Evolutionary conservation across 2,113 vertebrate species (phyloP), one percentile per base, ranked within the genome.

Genomic region (Colius striatus): DNA sequence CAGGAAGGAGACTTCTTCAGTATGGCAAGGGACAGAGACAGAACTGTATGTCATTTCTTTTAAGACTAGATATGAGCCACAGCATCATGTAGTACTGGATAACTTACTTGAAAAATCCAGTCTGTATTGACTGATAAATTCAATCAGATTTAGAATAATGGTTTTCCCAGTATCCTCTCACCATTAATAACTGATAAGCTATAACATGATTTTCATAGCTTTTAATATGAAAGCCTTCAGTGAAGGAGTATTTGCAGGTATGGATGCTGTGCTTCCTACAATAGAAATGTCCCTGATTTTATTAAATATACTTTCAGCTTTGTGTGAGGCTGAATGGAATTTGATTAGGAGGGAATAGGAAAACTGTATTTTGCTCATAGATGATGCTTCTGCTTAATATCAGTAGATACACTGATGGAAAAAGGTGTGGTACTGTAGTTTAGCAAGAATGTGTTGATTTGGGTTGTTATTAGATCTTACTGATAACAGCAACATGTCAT

Each of bases 1-100:
- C 80, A 70, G 65, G 74, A 92, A 68, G 2, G 1, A 36, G 29
- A 72, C 6, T 84, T 84, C 34, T 72, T 86, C 88, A 81, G 18
- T 70, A 93, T 82, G 74, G 22, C 41, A 91, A 38, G 21, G 34
- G 57, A 32, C 16, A 95, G 86, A 93, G 91, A 84, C 79, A 86
- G 60, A 78, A 5, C 25, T 21, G 7, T 30, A 29, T 21, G 17
- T 21, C 57, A 41, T 41, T 41, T 16, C 30, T n/a, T 10, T 13
- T 19, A 63, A 62, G 67, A 71, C 16, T n/a, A 75, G 17, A 73
- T 79, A 73, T 41, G 38, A 75, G 72, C 11, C 14, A 34, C 20
- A 75, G 29, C 8, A 19, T 13, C 14, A 15, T 25, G 16, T 82
- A 75, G n/a, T 61, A 61, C 13, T 79, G 38, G 13, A 57, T n/a